A percentile compares a stretch with the other conserved stretches of the same genome.
phyloP scores from a whole-genome alignment of 2,113 vertebrate species.

The Ursus arctos region DNA sequence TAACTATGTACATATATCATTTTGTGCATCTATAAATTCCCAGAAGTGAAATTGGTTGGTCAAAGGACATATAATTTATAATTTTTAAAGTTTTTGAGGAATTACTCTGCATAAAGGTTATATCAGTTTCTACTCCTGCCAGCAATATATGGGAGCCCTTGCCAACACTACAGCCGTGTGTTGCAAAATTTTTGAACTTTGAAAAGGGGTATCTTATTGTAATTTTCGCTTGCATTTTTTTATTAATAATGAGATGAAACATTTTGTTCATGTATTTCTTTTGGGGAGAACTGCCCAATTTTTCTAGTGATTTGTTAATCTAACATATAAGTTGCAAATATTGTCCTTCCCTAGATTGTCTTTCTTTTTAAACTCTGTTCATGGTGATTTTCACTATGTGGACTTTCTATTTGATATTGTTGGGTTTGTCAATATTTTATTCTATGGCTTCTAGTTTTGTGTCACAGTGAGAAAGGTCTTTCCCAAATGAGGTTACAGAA shows the following conservation, averaged over 20 bases:
- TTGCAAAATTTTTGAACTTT: background rate
- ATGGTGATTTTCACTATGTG: background rate
- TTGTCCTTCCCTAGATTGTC: background rate
- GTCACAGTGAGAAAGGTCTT: background rate
- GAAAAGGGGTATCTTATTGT: background rate
- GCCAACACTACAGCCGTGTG: background rate
- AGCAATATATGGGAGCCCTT: background rate
- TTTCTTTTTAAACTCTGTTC: background rate
- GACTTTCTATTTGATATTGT: background rate
- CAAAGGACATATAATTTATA: background rate
- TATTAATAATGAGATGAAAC: background rate
- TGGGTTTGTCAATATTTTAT: background rate
- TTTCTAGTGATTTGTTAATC: background rate
- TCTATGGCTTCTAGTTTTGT: background rate
- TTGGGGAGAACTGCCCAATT: background rate
- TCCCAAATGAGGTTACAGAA: background rate
- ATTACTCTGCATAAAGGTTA: background rate
- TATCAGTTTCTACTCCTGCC: background rate
- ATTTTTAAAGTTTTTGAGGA: background rate
- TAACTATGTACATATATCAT: background rate
- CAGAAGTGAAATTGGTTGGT: background rate
- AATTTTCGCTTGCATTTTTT: conserved; percentile 17
- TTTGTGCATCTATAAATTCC: background rate
- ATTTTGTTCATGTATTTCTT: conserved; percentile 17
- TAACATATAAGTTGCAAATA: background rate